A percentile compares a stretch with the other conserved stretches of the same genome.
These are phyloP conservation scores for Choristoneura fumiferana DNA, from an alignment of 1,140 invertebrate genomes.

Conservation along the genomic window DNA sequence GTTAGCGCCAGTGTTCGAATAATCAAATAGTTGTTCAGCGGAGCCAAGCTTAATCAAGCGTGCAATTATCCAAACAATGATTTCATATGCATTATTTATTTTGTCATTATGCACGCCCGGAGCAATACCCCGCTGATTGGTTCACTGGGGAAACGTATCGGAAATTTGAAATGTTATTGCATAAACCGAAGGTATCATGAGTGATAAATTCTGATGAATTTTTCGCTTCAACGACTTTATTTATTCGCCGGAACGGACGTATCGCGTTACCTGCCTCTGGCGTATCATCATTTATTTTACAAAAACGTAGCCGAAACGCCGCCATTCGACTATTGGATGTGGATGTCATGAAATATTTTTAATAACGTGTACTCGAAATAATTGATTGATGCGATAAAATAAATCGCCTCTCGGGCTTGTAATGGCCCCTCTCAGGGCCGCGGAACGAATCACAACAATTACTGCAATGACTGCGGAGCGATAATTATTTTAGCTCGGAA, in stretches of 20 bases:
- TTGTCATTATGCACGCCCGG: slow-evolving; percentile 8
- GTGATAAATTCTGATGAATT: slow-evolving; percentile 67
- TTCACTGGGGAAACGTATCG: slow-evolving; percentile 20
- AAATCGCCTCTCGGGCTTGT: slow-evolving; percentile 41
- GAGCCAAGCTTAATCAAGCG: background rate
- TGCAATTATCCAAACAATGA: background rate
- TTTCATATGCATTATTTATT: slow-evolving; percentile 13
- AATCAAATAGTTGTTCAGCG: slow-evolving; percentile 9
- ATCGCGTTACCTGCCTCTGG: slow-evolving; percentile 57
- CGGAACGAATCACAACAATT: slow-evolving; percentile 51
- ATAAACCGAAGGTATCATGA: slow-evolving; percentile 41
- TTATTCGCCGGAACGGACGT: slow-evolving; percentile 58
- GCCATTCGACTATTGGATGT: slow-evolving; percentile 30
- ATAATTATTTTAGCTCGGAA: slow-evolving; percentile 43
- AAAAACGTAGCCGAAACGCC: slow-evolving; percentile 50
- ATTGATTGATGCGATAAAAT: slow-evolving; percentile 68
- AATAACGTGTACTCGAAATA: slow-evolving; percentile 51
- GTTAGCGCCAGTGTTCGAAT: background rate
- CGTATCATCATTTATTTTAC: slow-evolving; percentile 59
- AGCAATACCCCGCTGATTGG: slow-evolving; percentile 15
- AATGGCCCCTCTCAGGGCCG: slow-evolving; percentile 26
- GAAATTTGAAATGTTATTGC: slow-evolving; percentile 27
- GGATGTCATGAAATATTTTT: slow-evolving; percentile 49
- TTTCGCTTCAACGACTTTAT: slow-evolving; percentile 67
- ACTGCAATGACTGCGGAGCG: slow-evolving; percentile 33